A percentile compares a stretch with the other conserved stretches of the same genome.
Conservation (phyloP, 1,140 invertebrate genomes). For the Aleiodes sp. region DNA sequence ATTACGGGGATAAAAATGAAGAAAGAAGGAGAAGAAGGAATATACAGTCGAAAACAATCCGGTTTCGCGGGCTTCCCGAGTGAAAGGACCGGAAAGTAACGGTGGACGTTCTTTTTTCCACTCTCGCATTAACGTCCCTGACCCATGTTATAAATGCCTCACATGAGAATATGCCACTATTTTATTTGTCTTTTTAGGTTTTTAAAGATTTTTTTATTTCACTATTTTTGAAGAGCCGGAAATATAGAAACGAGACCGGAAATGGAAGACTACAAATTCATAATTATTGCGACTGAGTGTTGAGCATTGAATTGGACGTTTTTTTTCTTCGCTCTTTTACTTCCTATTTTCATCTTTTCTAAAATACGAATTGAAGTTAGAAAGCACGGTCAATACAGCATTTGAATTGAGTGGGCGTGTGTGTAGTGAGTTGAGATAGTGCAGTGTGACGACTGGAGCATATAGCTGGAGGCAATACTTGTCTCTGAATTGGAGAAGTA, state of each 20-base stretch:
- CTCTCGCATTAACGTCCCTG: conserved; percentile 28
- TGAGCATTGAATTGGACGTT: background rate
- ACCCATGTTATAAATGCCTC: conserved; percentile 20
- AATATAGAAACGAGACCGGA: conserved; percentile 26
- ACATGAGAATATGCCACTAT: conserved; percentile 20
- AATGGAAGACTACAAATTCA: conserved; percentile 2
- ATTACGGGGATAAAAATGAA: background rate
- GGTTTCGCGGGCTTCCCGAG: conserved; percentile 17
- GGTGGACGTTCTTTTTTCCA: conserved; percentile 31
- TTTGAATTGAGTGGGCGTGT: too few species aligned
- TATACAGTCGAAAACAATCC: conserved; percentile 26
- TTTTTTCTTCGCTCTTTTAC: too few species aligned
- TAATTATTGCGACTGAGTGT: conserved; percentile 11
- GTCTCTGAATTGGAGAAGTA: too few species aligned
- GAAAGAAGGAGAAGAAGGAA: background rate
- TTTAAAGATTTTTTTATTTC: conserved; percentile 1
- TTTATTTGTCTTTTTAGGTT: conserved; percentile 11
- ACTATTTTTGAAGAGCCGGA: conserved; percentile 19
- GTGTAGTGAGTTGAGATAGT: too few species aligned
- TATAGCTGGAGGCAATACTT: too few species aligned
- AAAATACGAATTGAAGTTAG: too few species aligned
- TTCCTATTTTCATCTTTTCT: too few species aligned
- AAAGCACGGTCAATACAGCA: too few species aligned
- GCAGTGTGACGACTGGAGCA: too few species aligned
- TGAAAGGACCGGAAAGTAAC: conserved; percentile 35